Conservation (phyloP, 2,113 vertebrate genomes). For the Melanotaenia duboulayi region DNA sequence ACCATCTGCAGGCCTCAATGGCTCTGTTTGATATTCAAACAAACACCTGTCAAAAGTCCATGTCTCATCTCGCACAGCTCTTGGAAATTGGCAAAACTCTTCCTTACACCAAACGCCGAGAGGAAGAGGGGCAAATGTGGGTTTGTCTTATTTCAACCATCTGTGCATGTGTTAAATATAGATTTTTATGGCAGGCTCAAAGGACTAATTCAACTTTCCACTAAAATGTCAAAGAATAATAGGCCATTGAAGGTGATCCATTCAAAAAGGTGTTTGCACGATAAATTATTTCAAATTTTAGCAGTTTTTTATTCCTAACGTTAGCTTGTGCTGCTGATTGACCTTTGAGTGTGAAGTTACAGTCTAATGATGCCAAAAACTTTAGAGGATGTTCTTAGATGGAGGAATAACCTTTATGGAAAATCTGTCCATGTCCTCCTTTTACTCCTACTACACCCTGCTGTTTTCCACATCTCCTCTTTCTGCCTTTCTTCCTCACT, state of each 20-base stretch:
- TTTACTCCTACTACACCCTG: conserved; percentile 49
- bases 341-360: conserved; percentile 44
- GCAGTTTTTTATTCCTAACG: conserved; percentile 34
- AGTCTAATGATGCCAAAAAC: conserved; percentile 45
- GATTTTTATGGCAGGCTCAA: conserved; percentile 72
- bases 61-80: conserved; percentile 75
- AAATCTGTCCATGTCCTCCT: conserved; percentile 52
- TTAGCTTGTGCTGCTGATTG: conserved; percentile 47
- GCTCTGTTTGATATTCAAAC: conserved; percentile 81
- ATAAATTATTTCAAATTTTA: conserved; percentile 64
- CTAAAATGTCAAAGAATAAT: conserved; percentile 74
- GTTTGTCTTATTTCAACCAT: conserved; percentile 71
- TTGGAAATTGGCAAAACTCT: conserved; percentile 77
- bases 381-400: conserved; percentile 62
- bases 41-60: conserved; percentile 81
- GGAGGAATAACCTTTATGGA: conserved; percentile 53
- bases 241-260: conserved; percentile 61
- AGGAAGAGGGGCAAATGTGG: conserved; percentile 55
- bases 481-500: conserved; percentile 50
- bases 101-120: conserved; percentile 54
- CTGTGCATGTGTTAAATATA: conserved; percentile 77
- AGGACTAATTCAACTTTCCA: conserved; percentile 71
- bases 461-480: conserved; percentile 59
- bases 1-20: conserved; percentile 78
- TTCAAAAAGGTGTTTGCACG: conserved; percentile 64